Conservation (phyloP, 1,140 invertebrate species). For the Pinna nobilis region DNA sequence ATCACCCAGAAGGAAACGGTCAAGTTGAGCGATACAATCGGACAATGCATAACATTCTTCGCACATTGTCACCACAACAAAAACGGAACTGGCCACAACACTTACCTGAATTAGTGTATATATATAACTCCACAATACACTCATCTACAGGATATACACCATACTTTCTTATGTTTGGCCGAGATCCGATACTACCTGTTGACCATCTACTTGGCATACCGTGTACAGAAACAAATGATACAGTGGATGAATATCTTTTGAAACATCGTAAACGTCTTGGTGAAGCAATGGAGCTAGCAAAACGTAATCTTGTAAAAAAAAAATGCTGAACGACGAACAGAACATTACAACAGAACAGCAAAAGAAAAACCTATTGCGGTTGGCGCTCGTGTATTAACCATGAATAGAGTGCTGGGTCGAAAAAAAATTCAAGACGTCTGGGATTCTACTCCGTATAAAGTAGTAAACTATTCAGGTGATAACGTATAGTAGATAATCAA, state of each 20-base stretch:
- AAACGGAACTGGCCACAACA: background rate
- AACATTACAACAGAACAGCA: background rate
- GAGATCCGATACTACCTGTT: conserved; percentile 4
- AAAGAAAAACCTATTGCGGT: background rate
- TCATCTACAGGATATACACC: background rate
- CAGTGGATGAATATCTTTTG: too few relatives aligned
- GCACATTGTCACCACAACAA: conserved; percentile 5
- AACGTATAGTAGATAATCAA: too few relatives aligned
- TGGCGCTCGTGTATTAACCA: background rate
- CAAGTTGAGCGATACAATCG: conserved; percentile 3
- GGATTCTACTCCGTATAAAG: conserved; percentile 8
- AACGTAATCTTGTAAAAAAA: background rate
- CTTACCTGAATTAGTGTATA: background rate
- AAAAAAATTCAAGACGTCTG: conserved; percentile 5
- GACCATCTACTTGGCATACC: background rate
- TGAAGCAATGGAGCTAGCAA: background rate
- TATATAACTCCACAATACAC: background rate
- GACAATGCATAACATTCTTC: conserved; percentile 4
- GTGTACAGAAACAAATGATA: background rate
- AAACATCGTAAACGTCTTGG: background rate
- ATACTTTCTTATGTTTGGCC: background rate
- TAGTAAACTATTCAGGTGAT: background rate
- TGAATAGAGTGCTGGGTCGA: conserved; percentile 1
- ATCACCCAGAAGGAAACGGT: conserved; percentile 4
- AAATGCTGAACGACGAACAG: background rate